Percentiles rank a stretch among this genome's conserved stretches.
Conservation (phyloP, 2,797 vertebrate genomes). For the Myotis daubentonii region DNA sequence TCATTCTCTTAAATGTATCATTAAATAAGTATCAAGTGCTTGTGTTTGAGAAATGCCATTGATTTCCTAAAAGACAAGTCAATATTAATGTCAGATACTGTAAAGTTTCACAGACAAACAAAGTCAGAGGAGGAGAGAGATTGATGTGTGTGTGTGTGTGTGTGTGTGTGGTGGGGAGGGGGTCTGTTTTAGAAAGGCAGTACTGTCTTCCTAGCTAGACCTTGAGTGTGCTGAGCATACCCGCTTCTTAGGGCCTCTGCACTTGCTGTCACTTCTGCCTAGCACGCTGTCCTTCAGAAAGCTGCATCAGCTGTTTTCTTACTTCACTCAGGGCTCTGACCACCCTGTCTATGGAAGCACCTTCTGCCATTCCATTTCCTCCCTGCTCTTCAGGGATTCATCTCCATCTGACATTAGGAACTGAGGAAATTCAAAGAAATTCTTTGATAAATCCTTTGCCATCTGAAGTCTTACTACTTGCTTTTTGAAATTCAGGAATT, state of each 20-base stretch:
- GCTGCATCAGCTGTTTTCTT: background rate
- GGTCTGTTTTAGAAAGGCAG: background rate
- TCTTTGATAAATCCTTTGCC: constrained; percentile 16
- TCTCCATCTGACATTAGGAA: background rate
- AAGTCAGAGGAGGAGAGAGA: background rate
- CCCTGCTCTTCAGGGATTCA: background rate
- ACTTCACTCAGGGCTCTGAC: background rate
- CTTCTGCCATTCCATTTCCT: background rate
- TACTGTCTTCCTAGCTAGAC: background rate
- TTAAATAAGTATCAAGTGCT: background rate
- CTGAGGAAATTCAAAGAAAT: background rate
- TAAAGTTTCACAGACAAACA: constrained; percentile 4
- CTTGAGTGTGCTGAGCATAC: background rate
- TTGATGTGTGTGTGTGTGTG: background rate
- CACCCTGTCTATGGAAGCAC: background rate
- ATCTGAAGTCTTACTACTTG: background rate
- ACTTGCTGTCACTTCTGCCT: background rate
- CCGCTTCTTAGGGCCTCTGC: background rate
- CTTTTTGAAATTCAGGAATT: background rate
- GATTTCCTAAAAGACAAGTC: constrained; percentile 25
- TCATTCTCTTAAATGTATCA: constrained; percentile 48
- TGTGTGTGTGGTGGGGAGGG: no score
- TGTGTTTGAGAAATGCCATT: constrained; percentile 44
- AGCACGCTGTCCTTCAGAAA: background rate
- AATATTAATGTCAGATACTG: constrained; percentile 23